Base-by-base conservation (phyloP, 2,888 invertebrate species). In the Epistrophella euchroma region DNA sequence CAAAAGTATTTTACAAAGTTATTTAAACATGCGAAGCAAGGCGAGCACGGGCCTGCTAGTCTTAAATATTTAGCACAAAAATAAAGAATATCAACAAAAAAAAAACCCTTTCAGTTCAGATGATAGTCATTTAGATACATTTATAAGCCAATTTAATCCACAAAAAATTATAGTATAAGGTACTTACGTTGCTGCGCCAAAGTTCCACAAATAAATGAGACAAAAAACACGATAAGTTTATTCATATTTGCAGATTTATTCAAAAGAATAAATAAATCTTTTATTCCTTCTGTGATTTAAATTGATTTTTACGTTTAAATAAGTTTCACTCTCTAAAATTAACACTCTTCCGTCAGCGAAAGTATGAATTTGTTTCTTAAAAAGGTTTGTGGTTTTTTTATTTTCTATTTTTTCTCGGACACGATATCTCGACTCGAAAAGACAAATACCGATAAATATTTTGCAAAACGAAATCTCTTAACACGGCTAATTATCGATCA, bases 171-270 rank as follows among this genome's bases (percentile, higher is more conserved):
- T 17, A 17, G 4, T 43, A 45, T 2, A 22, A 17, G 17, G 1
- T 70, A 83, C 86, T 87, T 83, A 87, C 86, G 87, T 72, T 87
- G 87, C 35, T 87, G 74, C 35, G 87, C 87, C 22, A 75, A 55
- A 37, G 55, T 68, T 40, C 71, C 78, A 58, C 76, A 88, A 47
- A 81, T 19, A 11, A 71, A 37, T 1, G 55, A 70, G 2, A 85
- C 64, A 15, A 64, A 47, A 50, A 84, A 9, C 28, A 76, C 37
- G 43, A 55, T 40, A 7, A 85, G 7, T 37, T 62, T 80, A 72
- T 72, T 71, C 85, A 84, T 84, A 43, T 81, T 80, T 60, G 19
- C 15, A 10, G n/a, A 19, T 43, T 40, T 37, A 66, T 66, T 19
- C 19, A 58, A 64, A 22, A 0, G 11, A 10, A 25, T 4, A 28